phyloP scores from a whole-genome alignment of 2,797 vertebrate genomes.

The Galaxias olidus region DNA sequence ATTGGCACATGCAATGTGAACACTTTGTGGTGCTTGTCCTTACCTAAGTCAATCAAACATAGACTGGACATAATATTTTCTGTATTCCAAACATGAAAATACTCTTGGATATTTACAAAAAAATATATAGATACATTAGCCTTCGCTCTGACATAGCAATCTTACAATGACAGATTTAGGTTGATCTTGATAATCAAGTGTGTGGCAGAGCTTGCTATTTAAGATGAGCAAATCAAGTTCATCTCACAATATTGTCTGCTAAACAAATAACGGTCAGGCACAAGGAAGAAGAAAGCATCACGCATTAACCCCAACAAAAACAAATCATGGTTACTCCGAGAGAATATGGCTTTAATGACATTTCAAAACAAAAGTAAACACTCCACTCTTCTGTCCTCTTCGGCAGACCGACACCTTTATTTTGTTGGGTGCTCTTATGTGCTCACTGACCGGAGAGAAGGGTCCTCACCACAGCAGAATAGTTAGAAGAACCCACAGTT shows the following conservation, averaged over 20 bases:
- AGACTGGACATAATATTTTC: constrained; percentile 67
- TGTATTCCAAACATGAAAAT: constrained; percentile 78
- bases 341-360: constrained; percentile 78
- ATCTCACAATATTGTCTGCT: constrained; percentile 5
- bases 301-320: constrained; percentile 19
- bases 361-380: constrained; percentile 59
- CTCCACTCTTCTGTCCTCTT: constrained; percentile 35
- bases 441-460: constrained; percentile 25
- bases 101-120: constrained; percentile 77
- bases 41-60: constrained; percentile 71
- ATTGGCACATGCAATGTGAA: constrained; percentile 79
- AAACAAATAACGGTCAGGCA: constrained; percentile 61
- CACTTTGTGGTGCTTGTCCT: constrained; percentile 75
- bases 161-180: constrained; percentile 37
- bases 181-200: constrained; percentile 50
- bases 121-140: constrained; percentile 70
- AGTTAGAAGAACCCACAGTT: constrained; percentile 45
- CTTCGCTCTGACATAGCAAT: constrained; percentile 58
- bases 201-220: constrained; percentile 67
- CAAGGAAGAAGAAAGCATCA: constrained; percentile 64
- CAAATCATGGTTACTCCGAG: constrained; percentile 64
- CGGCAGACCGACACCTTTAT: constrained; percentile 52
- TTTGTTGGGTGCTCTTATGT: constrained; percentile 51
- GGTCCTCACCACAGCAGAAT: constrained; percentile 20
- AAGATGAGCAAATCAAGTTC: constrained; percentile 59